Evolutionary conservation across 2,113 vertebrate species (phyloP), one percentile per base, ranked within the genome.

Genomic region (Tautogolabrus adspersus): DNA sequence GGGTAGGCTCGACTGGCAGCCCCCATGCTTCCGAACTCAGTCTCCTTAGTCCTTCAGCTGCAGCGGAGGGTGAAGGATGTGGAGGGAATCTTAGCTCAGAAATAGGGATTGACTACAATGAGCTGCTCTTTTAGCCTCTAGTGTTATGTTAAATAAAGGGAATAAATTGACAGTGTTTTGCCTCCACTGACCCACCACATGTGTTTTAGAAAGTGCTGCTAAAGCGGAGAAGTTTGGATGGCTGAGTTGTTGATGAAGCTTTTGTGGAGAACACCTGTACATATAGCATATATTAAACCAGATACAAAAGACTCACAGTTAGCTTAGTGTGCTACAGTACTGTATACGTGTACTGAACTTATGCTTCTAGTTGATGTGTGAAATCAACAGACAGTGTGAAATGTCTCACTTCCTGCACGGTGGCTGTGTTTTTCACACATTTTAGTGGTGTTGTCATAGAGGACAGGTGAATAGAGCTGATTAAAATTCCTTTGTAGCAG

Each of bases 1-100:
- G 70, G 58, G 19, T 65, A 76, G 10, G 73, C 76, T 65, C 69
- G 30, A 34, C 30, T 2, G 5, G 74, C 66, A 79, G 55, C 65
- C 59, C 26, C 81, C 12, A 74, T 82, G 79, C 54, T 58, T 49
- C 38, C 58, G 67, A 81, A 72, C 77, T 68, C 56, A 56, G 64
- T 58, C 57, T 78, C 52, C 59, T 60, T 34, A 61, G 75, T 38
- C 23, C 66, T 30, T 72, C 42, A 61, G 56, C 75, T 79, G 54
- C 51, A 68, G 62, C 23, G 4, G 8, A 61, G 62, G 75, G 81
- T 71, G 70, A 68, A 68, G 60, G 46, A 66, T 63, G 13, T 76
- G 79, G 57, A 67, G 52, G 63, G 77, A 81, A 79, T 63, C 52
- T 23, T 12, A 46, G 44, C 44, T 46, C 44, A 46, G n/a, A 72